Evolutionary conservation across 2,113 vertebrate species (phyloP).

Genomic region (Microtus ochrogaster): DNA sequence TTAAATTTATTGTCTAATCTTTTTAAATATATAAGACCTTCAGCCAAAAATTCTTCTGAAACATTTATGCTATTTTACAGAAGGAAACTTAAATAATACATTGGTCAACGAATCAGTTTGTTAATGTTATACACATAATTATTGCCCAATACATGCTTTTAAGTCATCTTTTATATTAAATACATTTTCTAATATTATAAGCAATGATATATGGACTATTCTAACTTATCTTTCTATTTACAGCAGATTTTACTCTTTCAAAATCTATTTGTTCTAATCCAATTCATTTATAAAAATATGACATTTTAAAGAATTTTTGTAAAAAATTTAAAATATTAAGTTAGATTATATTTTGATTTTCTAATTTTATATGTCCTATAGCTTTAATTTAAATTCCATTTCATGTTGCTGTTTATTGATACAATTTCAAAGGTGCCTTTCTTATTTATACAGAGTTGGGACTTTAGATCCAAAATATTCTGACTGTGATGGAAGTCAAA

Average conservation of each 20-base stretch:
- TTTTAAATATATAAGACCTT: neutral
- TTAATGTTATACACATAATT: neutral
- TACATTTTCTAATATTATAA: neutral
- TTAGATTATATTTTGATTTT: neutral
- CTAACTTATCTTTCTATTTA: neutral
- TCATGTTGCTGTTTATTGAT: neutral
- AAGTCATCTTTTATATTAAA: neutral
- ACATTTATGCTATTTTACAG: neutral
- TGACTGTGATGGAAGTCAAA: conserved; percentile 62
- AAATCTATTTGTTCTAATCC: neutral
- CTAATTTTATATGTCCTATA: neutral
- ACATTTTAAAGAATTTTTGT: neutral
- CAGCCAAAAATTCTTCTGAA: neutral
- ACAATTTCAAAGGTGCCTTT: conserved; percentile 48
- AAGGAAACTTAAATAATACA: neutral
- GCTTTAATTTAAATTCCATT: conserved; percentile 27
- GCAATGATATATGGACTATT: neutral
- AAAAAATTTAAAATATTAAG: neutral
- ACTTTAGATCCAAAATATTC: conserved; percentile 61
- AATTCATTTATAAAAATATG: neutral
- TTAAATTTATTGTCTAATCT: neutral
- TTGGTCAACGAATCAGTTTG: neutral
- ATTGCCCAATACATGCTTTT: neutral
- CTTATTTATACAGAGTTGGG: conserved; percentile 63
- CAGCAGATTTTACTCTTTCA: neutral